These are phyloP conservation scores for Spodoptera picta DNA, from an alignment of 2,888 invertebrate genomes.

Conservation along the genomic window DNA sequence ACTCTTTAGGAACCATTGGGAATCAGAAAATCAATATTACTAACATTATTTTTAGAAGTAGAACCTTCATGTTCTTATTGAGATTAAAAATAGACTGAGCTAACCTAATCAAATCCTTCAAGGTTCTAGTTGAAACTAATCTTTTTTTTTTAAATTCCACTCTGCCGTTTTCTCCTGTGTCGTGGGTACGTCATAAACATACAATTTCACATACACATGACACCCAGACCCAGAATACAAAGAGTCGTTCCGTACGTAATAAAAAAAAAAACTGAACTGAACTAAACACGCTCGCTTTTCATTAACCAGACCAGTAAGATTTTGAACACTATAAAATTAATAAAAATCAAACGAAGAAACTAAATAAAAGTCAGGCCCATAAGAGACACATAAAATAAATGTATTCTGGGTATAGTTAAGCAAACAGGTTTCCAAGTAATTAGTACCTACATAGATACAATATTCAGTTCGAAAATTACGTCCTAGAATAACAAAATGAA, in stretches of 20 bases:
- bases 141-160: too few species aligned
- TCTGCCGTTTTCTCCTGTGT: too few species aligned
- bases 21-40: background rate
- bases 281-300: too few species aligned
- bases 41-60: background rate
- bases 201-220: too few species aligned
- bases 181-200: too few species aligned
- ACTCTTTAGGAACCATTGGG: constrained; percentile 6
- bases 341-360: too few species aligned
- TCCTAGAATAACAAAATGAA: constrained; percentile 48
- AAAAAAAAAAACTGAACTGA: too few species aligned
- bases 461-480: constrained; percentile 43
- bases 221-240: too few species aligned
- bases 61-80: background rate
- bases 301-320: too few species aligned
- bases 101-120: constrained; percentile 1
- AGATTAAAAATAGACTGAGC: background rate
- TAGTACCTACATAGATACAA: constrained; percentile 26
- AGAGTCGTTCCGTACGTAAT: too few species aligned
- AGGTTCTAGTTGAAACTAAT: background rate
- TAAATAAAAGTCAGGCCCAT: too few species aligned
- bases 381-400: constrained; percentile 1
- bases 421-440: constrained; percentile 33
- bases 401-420: constrained; percentile 10
- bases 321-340: too few species aligned